These are phyloP conservation scores for Nemotelus pantherinus DNA, from an alignment of 2,888 invertebrate species.

Conservation along the genomic window DNA sequence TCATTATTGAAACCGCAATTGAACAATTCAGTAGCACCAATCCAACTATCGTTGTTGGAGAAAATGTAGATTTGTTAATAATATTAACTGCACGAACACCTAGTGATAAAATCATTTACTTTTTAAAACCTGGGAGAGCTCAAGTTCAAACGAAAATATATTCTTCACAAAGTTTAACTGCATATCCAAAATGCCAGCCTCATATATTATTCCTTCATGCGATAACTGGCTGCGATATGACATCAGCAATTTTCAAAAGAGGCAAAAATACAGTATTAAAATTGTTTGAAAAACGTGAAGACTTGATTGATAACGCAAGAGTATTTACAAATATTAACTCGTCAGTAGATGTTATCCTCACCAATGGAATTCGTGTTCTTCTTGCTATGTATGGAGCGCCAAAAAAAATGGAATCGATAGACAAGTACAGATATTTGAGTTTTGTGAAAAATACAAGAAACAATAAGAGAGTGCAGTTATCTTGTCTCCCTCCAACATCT, in stretches of 20 bases:
- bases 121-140: slow-evolving; percentile 4
- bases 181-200: slow-evolving; percentile 51
- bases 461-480: neutral
- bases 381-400: too few species aligned
- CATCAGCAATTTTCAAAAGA: neutral
- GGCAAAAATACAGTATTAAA: slow-evolving; percentile 1
- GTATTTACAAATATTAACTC: slow-evolving; percentile 8
- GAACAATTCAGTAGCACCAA: slow-evolving; percentile 48
- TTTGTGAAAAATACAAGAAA: neutral
- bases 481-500: slow-evolving; percentile 45
- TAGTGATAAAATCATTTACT: slow-evolving; percentile 8
- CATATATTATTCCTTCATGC: slow-evolving; percentile 42
- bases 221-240: neutral
- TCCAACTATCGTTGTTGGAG: slow-evolving; percentile 55
- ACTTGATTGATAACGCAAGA: slow-evolving; percentile 5
- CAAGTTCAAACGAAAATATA: neutral
- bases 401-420: neutral
- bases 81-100: slow-evolving; percentile 52
- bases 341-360: neutral
- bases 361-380: neutral
- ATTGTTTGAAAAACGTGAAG: slow-evolving; percentile 13
- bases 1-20: slow-evolving; percentile 51
- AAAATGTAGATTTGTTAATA: slow-evolving; percentile 56
- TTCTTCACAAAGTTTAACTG: slow-evolving; percentile 13
- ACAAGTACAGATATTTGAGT: neutral